Evolutionary conservation across 2,797 vertebrate species (phyloP), one percentile per base, ranked within the genome.

Genomic region (Eospalax fontanierii): DNA sequence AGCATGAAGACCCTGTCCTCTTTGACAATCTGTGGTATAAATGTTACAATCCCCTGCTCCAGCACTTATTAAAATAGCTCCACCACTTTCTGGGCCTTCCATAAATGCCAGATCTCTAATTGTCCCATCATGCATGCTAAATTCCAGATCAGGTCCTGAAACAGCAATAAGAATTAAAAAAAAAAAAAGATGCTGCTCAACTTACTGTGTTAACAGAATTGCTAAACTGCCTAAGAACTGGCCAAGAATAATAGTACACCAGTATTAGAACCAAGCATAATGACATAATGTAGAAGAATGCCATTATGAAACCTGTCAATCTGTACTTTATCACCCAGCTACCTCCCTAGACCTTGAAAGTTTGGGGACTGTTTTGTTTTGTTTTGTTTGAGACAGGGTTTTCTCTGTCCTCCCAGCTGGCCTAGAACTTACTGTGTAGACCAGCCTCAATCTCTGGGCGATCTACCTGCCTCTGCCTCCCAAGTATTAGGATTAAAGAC

Each of bases 121-220:
- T 89, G 99, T 99, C 38, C 99, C 99, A 90, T 99, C 99, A 8
- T 99, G 99, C 99, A 99, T 99, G 97, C 99, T 99, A 98, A 99
- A 99, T 98, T 99, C 99, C 98, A 99, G 98, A 97, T 99, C 99
- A 16, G 99, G 99, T 86, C 99, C 99, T 99, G 97, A 96, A 97
- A 93, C 78, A 95, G 96, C 95, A 97, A 24, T 94, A 90, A 96
- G 95, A 97, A 97, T 97, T 97, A 85, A 95, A 94, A 80, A 86
- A 95, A 97, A n/a, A 96, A 97, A 96, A 95, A 93, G 86, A 96
- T 87, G 74, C 93, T 97, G 95, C 96, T 97, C 96, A 96, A 89
- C 78, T 93, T 87, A 79, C 86, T 91, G 38, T 92, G 90, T 75
- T 79, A 87, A 86, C 19, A 71, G 90, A 68, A 94, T 54, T 82